Evolutionary conservation across 2,113 vertebrate genomes (phyloP), one percentile per base, ranked within the genome.

Genomic region (Pristiophorus japonicus): DNA sequence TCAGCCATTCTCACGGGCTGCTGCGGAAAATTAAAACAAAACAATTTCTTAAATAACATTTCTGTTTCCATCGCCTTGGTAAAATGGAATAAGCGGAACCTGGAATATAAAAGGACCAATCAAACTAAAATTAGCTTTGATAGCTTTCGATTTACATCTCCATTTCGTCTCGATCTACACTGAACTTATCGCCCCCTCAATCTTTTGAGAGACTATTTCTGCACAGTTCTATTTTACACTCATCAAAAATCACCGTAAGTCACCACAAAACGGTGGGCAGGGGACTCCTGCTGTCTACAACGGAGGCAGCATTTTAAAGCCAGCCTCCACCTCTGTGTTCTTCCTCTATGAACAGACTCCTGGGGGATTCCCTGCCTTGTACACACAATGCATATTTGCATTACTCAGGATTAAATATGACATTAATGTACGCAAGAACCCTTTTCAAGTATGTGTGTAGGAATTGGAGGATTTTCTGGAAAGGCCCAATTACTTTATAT

Each of bases 1-100:
- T 97, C 97, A 97, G 98, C 98, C 99, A 99, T 99, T 98, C 97
- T 96, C 96, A 97, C 97, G 95, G 97, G 97, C 96, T 96, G 96
- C 97, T 98, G 97, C 14, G 34, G 22, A 95, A 81, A 4, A 95
- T 30, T 59, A 65, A 65, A 87, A 45, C n/a, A 70, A 78, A 70
- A 75, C 51, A 51, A n/a, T n/a, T 34, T 34, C 65, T 92, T 38
- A 42, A 94, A 38, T n/a, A 34, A 34, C 7, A 30, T 73, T 94
- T 94, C 47, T 94, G 2, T 20, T 93, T 93, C 3, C 18, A 38
- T 20, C 5, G 42, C 16, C 51, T 95, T 67, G 42, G 59, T 24
- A 2, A 84, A 62, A 81, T 45, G 63, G 84, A 81, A 4, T 51
- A 11, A 85, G 3, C 18, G 20, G 30, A 66, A 94, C 30, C 18